A percentile compares a stretch with the other conserved stretches of the same genome.
Evolutionary conservation across 2,888 invertebrate species (phyloP).

Genomic region (Tetramorium bicarinatum): DNA sequence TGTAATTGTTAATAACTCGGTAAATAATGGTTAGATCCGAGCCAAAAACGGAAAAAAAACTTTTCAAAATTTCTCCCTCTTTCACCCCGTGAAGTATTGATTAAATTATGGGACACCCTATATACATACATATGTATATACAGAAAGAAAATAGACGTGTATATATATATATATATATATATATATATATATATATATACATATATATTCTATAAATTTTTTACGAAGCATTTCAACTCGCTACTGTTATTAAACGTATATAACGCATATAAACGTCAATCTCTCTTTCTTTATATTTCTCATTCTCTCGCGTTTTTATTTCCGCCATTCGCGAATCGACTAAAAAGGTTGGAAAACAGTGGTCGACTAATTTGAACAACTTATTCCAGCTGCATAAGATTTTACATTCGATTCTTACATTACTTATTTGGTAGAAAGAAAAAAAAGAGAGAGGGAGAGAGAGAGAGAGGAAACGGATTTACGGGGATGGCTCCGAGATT

Average conservation of each 20-base stretch:
- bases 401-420: slow-evolving; percentile 26
- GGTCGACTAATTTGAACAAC: slow-evolving; percentile 41
- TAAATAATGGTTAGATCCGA: too few species aligned
- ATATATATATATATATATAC: slow-evolving; percentile 63
- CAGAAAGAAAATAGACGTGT: background rate
- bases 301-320: slow-evolving; percentile 54
- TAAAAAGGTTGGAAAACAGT: slow-evolving; percentile 49
- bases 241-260: slow-evolving; percentile 70
- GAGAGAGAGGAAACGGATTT: too few species aligned
- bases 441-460: background rate
- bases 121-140: slow-evolving; percentile 62
- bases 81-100: too few species aligned
- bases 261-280: slow-evolving; percentile 66
- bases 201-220: slow-evolving; percentile 70
- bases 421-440: background rate
- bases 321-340: slow-evolving; percentile 55
- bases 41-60: too few species aligned
- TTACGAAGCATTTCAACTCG: slow-evolving; percentile 74
- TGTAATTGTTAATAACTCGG: too few species aligned
- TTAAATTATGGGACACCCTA: too few species aligned
- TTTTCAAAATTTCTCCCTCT: too few species aligned
- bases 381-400: background rate
- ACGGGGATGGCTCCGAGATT: too few species aligned
- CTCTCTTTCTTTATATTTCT: slow-evolving; percentile 69
- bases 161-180: slow-evolving; percentile 40